Evolutionary conservation across 2,113 vertebrate genomes (phyloP).

Genomic region (Pelmatolapia mariae): DNA sequence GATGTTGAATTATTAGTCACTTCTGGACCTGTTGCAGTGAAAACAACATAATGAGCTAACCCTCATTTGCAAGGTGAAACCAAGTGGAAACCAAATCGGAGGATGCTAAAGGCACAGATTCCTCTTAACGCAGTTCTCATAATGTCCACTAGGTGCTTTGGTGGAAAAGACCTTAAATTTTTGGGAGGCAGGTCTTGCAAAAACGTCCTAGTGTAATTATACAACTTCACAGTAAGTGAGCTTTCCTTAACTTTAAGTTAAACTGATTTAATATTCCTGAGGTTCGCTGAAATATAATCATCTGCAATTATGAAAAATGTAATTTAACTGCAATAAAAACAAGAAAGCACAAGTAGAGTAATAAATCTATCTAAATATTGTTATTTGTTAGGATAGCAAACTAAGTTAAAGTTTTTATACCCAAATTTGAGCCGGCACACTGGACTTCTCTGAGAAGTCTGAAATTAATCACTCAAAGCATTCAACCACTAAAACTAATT

Average conservation of each 20-base stretch:
- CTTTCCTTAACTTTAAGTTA: not conserved
- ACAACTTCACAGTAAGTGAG: not conserved
- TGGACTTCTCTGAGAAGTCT: not conserved
- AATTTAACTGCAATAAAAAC: not conserved
- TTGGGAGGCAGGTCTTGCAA: not conserved
- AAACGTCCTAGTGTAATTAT: not conserved
- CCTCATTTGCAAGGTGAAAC: constrained; percentile 35
- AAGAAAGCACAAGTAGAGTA: not conserved
- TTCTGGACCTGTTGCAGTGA: constrained; percentile 28
- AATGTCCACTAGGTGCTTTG: not conserved
- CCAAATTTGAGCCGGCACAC: not conserved
- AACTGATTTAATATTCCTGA: not conserved
- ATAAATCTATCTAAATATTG: not conserved
- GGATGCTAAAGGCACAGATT: not conserved
- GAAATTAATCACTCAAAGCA: not conserved
- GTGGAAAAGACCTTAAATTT: not conserved
- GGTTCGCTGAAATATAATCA: not conserved
- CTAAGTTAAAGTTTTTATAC: not conserved
- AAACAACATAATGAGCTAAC: constrained; percentile 21
- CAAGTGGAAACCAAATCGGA: not conserved
- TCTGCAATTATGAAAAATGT: not conserved
- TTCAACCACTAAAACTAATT: not conserved
- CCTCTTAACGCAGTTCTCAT: not conserved
- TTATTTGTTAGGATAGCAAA: not conserved
- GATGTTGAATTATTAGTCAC: constrained; percentile 38